Evolutionary conservation across 2,888 invertebrate species (phyloP).

Genomic region (Sicus ferrugineus): DNA sequence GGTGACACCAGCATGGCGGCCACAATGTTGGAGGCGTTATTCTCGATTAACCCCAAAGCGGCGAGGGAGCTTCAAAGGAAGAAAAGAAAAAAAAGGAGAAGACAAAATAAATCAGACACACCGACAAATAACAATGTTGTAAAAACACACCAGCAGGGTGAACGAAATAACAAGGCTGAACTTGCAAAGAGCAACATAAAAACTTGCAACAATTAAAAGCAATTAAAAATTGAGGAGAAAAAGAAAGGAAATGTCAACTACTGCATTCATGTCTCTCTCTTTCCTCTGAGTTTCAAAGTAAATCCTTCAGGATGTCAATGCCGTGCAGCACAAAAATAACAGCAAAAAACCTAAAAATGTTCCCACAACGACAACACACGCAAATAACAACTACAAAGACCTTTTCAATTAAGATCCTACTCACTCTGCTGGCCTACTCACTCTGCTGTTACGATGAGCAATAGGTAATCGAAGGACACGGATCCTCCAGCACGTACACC

Average conservation of each 20-base stretch:
- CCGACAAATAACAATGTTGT: not conserved
- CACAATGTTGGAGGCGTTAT: conserved; percentile 82
- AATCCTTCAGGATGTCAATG: too few relatives aligned
- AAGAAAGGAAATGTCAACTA: not conserved
- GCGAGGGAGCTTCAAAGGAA: conserved; percentile 76
- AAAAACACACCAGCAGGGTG: not conserved
- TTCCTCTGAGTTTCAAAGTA: not conserved
- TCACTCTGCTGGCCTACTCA: too few relatives aligned
- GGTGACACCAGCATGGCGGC: conserved; percentile 81
- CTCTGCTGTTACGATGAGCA: conserved; percentile 83
- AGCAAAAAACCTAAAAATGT: not conserved
- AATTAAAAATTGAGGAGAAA: conserved; percentile 29
- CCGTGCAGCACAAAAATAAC: not conserved
- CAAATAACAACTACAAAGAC: not conserved
- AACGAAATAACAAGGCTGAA: not conserved
- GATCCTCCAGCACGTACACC: conserved; percentile 78
- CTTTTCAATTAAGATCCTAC: too few relatives aligned
- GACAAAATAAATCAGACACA: conserved; percentile 5
- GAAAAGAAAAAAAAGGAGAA: conserved; percentile 11
- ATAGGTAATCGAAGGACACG: conserved; percentile 82
- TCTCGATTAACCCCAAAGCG: conserved; percentile 83
- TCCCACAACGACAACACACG: not conserved
- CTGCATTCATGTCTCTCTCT: too few relatives aligned
- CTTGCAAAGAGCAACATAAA: conserved; percentile 14
- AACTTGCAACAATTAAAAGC: conserved; percentile 28